These are phyloP conservation scores for Junonia oenone DNA, from an alignment of 2,888 invertebrate species.

Conservation along the genomic window DNA sequence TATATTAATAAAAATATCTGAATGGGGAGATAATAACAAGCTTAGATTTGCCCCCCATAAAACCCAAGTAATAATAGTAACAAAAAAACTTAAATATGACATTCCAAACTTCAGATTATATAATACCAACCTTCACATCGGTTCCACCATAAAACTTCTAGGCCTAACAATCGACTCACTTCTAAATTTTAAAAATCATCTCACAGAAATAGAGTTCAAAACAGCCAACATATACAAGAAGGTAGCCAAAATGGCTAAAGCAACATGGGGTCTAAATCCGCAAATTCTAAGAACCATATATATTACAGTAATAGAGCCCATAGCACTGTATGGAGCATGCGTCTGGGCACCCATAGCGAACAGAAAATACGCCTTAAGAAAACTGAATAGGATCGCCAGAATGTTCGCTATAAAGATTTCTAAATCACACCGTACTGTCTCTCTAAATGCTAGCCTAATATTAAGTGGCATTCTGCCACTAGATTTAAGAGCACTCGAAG, in stretches of 20 bases:
- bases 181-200: not conserved
- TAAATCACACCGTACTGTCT: not conserved
- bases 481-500: not conserved
- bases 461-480: not conserved
- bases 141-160: not conserved
- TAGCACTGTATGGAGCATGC: not conserved
- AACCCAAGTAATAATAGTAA: slow-evolving; percentile 18
- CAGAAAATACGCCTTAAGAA: not conserved
- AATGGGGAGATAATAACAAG: slow-evolving; percentile 27
- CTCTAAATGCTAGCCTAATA: not conserved
- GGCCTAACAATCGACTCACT: not conserved
- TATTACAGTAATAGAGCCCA: not conserved
- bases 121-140: no score
- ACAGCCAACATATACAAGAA: not conserved
- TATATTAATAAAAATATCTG: not conserved
- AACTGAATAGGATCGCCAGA: not conserved
- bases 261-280: no score
- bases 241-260: not conserved
- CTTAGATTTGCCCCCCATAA: slow-evolving; percentile 24
- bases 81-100: slow-evolving; percentile 16
- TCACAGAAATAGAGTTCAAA: not conserved
- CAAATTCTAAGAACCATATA: not conserved
- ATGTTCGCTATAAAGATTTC: not conserved
- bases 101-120: not conserved
- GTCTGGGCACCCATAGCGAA: not conserved